Conservation (phyloP, 2,797 vertebrate species). For the Characodon lateralis region DNA sequence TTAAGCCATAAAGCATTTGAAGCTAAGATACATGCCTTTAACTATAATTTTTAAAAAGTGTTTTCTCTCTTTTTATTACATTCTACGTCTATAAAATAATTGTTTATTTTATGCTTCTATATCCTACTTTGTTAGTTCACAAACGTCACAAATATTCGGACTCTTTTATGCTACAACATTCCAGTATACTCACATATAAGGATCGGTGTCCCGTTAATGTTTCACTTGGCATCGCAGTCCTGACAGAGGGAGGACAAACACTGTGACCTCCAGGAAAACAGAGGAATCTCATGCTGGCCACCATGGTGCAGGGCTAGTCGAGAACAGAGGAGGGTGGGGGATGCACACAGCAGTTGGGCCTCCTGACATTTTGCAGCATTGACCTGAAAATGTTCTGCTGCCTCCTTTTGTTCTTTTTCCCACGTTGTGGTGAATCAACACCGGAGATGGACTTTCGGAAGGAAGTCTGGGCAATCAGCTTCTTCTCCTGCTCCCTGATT, state of each 20-base stretch:
- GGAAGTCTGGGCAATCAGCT: slow-evolving; percentile 82
- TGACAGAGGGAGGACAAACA: slow-evolving; percentile 54
- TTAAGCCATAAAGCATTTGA: slow-evolving; percentile 62
- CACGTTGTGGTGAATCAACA: slow-evolving; percentile 66
- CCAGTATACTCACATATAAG: slow-evolving; percentile 63
- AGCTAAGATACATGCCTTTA: slow-evolving; percentile 81
- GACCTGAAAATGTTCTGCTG: slow-evolving; percentile 91
- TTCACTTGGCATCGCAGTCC: slow-evolving; percentile 61
- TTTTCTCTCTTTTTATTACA: slow-evolving; percentile 65
- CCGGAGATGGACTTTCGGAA: slow-evolving; percentile 89
- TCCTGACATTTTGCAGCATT: slow-evolving; percentile 93
- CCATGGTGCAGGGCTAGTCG: slow-evolving; percentile 75
- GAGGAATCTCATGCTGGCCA: slow-evolving; percentile 46
- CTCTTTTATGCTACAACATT: slow-evolving; percentile 72
- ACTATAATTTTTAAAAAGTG: slow-evolving; percentile 78
- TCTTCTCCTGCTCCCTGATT: slow-evolving; percentile 94
- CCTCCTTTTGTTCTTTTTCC: slow-evolving; percentile 90
- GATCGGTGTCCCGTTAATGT: slow-evolving; percentile 48
- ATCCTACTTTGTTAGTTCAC: slow-evolving; percentile 66
- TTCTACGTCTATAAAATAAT: slow-evolving; percentile 78
- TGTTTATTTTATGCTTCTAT: slow-evolving; percentile 60
- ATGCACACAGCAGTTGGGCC: slow-evolving; percentile 91
- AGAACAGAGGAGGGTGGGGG: slow-evolving; percentile 90
- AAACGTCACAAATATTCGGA: slow-evolving; percentile 69
- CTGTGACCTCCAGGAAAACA: slow-evolving; percentile 54